phyloP scores from a whole-genome alignment of 2,797 vertebrate genomes.

The Cirrhinus mrigala region DNA sequence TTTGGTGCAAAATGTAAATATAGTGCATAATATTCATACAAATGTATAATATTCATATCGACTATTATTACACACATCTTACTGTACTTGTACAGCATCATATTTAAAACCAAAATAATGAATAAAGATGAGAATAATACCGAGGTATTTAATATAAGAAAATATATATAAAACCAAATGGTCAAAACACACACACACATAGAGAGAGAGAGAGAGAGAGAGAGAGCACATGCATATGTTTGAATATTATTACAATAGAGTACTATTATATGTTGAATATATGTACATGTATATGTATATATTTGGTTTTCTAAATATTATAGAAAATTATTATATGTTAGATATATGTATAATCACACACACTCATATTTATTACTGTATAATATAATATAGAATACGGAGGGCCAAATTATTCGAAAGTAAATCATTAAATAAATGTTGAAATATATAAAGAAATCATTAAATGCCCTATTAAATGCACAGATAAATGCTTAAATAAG shows the following conservation, averaged over 20 bases:
- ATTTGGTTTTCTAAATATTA: neutral
- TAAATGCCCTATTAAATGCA: no score
- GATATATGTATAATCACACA: neutral
- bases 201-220: neutral
- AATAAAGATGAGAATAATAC: neutral
- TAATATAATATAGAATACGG: neutral
- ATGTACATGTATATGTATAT: neutral
- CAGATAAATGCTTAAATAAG: no score
- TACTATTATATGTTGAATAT: neutral
- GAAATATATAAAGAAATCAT: no score
- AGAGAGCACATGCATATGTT: no score
- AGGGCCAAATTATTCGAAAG: no score
- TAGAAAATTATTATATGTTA: neutral
- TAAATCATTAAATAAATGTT: no score
- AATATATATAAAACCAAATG: neutral
- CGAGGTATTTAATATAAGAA: neutral
- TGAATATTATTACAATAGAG: no score
- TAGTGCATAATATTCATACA: neutral
- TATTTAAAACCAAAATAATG: neutral
- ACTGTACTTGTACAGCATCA: neutral
- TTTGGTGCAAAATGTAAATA: neutral
- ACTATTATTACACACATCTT: no score
- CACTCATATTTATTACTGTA: neutral
- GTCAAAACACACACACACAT: neutral
- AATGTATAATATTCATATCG: neutral